Conservation (phyloP, 2,888 invertebrate species). For the Meliscaeva auricollis region DNA sequence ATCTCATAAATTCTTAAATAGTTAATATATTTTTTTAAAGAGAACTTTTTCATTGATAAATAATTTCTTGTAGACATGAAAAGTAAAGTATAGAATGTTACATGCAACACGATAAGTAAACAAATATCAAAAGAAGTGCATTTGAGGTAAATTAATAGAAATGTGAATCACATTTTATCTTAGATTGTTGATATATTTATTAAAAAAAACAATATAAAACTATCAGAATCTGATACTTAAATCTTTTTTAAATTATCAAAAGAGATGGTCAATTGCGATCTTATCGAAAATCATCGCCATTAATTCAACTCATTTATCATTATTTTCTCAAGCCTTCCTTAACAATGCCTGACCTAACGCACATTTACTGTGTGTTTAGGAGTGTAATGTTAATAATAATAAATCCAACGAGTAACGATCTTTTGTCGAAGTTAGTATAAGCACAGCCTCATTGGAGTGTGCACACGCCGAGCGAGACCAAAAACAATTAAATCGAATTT, state of each 20-base stretch:
- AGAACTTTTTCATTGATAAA: no score
- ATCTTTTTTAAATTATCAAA: background rate
- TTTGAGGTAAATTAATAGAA: background rate
- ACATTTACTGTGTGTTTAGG: slow-evolving; percentile 34
- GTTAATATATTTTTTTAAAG: no score
- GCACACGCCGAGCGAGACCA: slow-evolving; percentile 80
- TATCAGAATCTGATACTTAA: background rate
- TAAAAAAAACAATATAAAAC: background rate
- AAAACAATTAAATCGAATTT: slow-evolving; percentile 43
- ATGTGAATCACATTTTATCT: no score
- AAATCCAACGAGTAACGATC: slow-evolving; percentile 81
- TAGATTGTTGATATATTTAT: no score
- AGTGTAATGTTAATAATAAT: slow-evolving; percentile 77
- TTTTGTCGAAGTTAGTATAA: slow-evolving; percentile 82
- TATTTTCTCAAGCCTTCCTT: slow-evolving; percentile 1
- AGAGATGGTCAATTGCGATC: background rate
- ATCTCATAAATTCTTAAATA: background rate
- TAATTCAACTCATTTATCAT: slow-evolving; percentile 40
- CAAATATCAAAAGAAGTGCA: background rate
- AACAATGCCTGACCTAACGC: slow-evolving; percentile 58
- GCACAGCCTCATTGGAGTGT: slow-evolving; percentile 84
- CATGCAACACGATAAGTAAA: background rate
- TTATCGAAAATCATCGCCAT: slow-evolving; percentile 4
- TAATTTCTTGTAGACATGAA: no score
- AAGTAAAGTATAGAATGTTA: no score